These are phyloP conservation scores for Ctenicera cuprea DNA, from an alignment of 2,888 invertebrate species.

Conservation along the genomic window DNA sequence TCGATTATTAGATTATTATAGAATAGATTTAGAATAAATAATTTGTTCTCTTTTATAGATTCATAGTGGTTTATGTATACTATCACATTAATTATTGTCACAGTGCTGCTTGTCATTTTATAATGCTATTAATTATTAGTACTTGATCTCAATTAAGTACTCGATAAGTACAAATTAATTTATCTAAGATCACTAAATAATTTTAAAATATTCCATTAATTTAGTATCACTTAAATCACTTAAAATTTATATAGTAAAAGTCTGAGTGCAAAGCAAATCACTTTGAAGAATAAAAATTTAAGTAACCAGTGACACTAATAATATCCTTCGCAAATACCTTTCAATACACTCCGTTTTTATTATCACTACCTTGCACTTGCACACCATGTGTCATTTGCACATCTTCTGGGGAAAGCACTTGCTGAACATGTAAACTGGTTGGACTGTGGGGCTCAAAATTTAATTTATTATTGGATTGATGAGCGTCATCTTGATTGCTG, in stretches of 20 bases:
- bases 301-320: conserved; percentile 11
- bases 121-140: neutral
- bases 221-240: conserved; percentile 42
- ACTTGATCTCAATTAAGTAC: conserved; percentile 38
- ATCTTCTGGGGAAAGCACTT: conserved; percentile 57
- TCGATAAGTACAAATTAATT: conserved; percentile 46
- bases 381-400: conserved; percentile 41
- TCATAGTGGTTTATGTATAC: neutral
- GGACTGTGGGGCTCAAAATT: conserved; percentile 25
- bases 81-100: conserved; percentile 2
- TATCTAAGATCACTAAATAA: conserved; percentile 15
- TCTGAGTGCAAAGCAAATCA: neutral
- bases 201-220: conserved; percentile 2
- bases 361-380: conserved; percentile 49
- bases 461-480: conserved; percentile 25
- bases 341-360: conserved; percentile 32
- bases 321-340: neutral
- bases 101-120: conserved; percentile 19
- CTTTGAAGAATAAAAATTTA: neutral
- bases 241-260: neutral
- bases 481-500: conserved; percentile 50
- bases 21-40: no score
- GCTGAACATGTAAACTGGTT: conserved; percentile 32
- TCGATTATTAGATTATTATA: no score
- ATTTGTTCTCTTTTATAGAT: no score